Evolutionary conservation across 2,113 vertebrate species (phyloP), one percentile per base, ranked within the genome.

Genomic region (Brachyhypopomus occidentalis): DNA sequence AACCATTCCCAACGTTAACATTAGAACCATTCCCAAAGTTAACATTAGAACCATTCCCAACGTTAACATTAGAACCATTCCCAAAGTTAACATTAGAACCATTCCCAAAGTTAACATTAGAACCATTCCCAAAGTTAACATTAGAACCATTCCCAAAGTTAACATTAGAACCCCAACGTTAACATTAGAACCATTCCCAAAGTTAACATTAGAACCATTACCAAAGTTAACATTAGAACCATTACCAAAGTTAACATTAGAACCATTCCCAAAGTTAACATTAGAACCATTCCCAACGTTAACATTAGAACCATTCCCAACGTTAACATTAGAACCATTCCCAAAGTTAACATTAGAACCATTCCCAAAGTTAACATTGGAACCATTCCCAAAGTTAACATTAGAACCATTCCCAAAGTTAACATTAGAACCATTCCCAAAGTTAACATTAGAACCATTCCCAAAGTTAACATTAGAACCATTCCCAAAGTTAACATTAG

Each of bases 111-210:
- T 30, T 30, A 30, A 30, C 30, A 30, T 30, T 30, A 30, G 30
- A 34, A 55, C 25, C 4, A 64, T 72, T 80, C 8, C 25, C 1
- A 48, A 64, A 90, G 90, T 83, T 90, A 91, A 30, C 30, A 30
- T 30, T 30, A 30, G 30, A 30, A 30, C 3, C 30, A 30, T 30
- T 30, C 30, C 30, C 30, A 30, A 30, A 1, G 3, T 30, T 30
- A 30, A 1, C 30, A 30, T 30, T 30, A 30, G 3, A 30, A 30
- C 3, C 30, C 3, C 30, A 30, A 30, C 30, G 3, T 2, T 30
- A 41, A 41, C 9, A 9, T 41, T 41, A 41, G 3, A 30, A 30
- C 3, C 30, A 30, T 30, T 30, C 30, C 30, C 30, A 30, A 30
- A 30, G 30, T 30, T 30, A 30, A 30, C 30, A 30, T 30, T 30